Percentiles rank a stretch among this genome's conserved stretches.
Evolutionary conservation across 2,113 vertebrate species (phyloP).

Genomic region (Donacobius atricapilla): DNA sequence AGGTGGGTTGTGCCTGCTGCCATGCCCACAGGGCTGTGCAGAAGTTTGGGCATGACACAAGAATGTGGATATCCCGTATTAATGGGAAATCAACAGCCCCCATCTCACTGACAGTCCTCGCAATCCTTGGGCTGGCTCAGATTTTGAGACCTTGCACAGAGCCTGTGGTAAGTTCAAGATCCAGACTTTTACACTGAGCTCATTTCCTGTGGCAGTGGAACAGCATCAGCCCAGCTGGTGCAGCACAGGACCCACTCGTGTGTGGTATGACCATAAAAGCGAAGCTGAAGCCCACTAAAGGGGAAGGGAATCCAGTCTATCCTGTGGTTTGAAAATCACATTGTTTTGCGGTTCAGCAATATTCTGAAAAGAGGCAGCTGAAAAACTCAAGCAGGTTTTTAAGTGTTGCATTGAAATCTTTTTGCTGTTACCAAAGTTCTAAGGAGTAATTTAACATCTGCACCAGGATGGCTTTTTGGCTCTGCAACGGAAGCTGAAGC

Average conservation of each 20-base stretch:
- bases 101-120: not conserved
- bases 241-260: not conserved
- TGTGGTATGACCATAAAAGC: not conserved
- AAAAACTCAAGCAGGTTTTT: not conserved
- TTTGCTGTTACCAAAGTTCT: not conserved
- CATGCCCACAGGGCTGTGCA: not conserved
- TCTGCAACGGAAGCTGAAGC: not conserved
- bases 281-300: conserved; percentile 2
- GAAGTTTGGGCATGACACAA: not conserved
- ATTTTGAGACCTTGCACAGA: not conserved
- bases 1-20: not conserved
- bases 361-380: not conserved
- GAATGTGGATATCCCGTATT: not conserved
- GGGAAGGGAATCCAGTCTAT: not conserved
- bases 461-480: not conserved
- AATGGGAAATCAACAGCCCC: not conserved
- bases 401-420: not conserved
- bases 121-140: not conserved
- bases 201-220: not conserved
- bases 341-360: not conserved
- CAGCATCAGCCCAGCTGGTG: not conserved
- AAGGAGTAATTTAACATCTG: not conserved
- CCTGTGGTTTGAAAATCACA: conserved; percentile 23
- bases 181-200: not conserved
- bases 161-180: not conserved